Percentiles rank a stretch among this genome's conserved stretches.
Evolutionary conservation across 2,113 vertebrate genomes (phyloP).

Genomic region (Todiramphus saurophagus): DNA sequence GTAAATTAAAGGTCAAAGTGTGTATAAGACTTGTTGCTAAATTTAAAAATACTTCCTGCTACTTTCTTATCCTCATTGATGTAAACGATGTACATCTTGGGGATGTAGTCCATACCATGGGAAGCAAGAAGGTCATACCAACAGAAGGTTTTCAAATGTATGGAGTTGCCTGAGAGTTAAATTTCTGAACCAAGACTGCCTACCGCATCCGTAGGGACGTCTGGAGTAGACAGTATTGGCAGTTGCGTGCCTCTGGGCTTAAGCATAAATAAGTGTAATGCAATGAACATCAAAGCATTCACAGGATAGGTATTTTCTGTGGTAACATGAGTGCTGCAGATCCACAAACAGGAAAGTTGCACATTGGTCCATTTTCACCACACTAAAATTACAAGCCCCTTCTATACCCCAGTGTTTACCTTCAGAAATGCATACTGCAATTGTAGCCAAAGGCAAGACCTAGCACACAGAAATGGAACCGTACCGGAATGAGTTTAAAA

Average conservation of each 20-base stretch:
- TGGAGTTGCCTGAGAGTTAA: background rate
- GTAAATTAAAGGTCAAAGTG: background rate
- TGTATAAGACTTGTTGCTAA: slow-evolving; percentile 47
- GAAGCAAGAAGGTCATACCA: background rate
- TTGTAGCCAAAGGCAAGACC: background rate
- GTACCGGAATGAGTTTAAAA: slow-evolving; percentile 3
- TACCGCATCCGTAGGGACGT: slow-evolving; percentile 20
- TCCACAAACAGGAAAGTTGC: background rate
- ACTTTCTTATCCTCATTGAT: background rate
- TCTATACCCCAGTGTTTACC: background rate
- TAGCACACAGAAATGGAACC: background rate
- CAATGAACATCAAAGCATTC: background rate
- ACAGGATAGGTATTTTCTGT: background rate
- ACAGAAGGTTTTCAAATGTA: background rate
- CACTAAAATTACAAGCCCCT: background rate
- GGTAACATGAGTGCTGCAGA: background rate
- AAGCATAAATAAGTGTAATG: background rate
- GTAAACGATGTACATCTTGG: background rate
- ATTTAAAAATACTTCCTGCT: background rate
- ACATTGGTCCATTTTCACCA: background rate
- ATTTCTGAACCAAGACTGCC: background rate
- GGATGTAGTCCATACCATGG: background rate
- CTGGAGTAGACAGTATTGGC: background rate
- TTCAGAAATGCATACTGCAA: background rate
- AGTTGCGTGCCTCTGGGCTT: background rate